Percentiles rank a stretch among this genome's conserved stretches.
These are phyloP conservation scores for Drosophila persimilis DNA, from an alignment of 1,140 invertebrate species.

Conservation along the genomic window DNA sequence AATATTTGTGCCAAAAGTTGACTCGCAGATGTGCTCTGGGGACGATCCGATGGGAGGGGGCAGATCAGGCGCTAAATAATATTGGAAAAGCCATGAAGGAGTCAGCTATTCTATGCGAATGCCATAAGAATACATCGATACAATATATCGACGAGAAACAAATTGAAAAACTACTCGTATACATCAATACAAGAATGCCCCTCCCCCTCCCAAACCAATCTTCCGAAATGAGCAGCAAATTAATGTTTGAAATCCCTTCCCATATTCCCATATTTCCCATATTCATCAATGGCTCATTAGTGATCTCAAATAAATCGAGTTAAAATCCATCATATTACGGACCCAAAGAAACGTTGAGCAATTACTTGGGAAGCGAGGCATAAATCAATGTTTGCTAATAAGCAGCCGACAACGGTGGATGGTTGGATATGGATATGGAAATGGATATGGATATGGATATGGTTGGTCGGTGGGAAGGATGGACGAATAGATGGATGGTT, in stretches of 20 bases:
- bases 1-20: conserved; percentile 67
- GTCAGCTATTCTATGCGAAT: no score
- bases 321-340: conserved; percentile 28
- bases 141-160: neutral
- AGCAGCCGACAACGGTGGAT: conserved; percentile 32
- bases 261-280: conserved; percentile 4
- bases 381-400: conserved; percentile 69
- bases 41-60: neutral
- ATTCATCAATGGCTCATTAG: conserved; percentile 30
- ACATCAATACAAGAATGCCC: no score
- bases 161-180: neutral
- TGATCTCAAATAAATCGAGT: conserved; percentile 29
- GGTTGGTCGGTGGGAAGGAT: conserved; percentile 12
- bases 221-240: neutral
- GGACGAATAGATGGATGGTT: conserved; percentile 5
- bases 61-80: conserved; percentile 33
- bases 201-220: no score
- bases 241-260: neutral
- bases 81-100: neutral
- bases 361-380: conserved; percentile 56
- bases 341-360: conserved; percentile 40
- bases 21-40: conserved; percentile 9
- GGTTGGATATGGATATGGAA: neutral
- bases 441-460: conserved; percentile 12
- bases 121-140: no score